Base-by-base conservation (phyloP, 2,797 vertebrate species). In the Microctenopoma stevenorrisi region DNA sequence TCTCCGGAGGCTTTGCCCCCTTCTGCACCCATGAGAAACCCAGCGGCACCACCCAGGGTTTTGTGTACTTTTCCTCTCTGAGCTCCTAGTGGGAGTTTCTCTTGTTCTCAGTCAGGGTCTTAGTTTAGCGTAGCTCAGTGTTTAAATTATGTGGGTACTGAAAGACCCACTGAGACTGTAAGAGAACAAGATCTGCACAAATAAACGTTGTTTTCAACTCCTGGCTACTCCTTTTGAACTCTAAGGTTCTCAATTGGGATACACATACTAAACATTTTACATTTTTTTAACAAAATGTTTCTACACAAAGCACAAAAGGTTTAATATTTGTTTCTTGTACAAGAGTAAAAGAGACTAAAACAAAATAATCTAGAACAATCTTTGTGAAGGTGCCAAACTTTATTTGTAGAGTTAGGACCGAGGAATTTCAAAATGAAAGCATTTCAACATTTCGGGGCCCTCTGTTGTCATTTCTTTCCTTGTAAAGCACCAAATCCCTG, bases 141-240 rank as follows among this genome's bases (percentile, higher is more conserved):
- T 79, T 83, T 79, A 79, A 53, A 62, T 69, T 58, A 61, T 62
- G 56, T 77, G 56, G 40, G 72, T 61, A 14, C 64, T 80, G 79
- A 65, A 67, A 76, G 13, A 33, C 50, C 64, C 4, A 0, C 38
- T 40, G 37, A 66, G 63, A 79, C 69, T 28, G 30, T 30, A 82
- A 55, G 28, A 0, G 22, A 78, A 69, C 61, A 70, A 60, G 13
- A 52, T 50, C 55, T 68, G 33, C 33, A 74, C 74, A 82, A 85
- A 87, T 76, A 76, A 67, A 83, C 72, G 18, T 50, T 73, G 71
- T 38, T 63, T 65, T 65, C 59, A 55, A 64, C 14, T 69, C 18
- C n/a, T 18, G 18, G 18, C 18, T 18, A 18, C 18, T 18, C 18
- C 18, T 18, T 18, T 18, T 18, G 18, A 44, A 1, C 64, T 28